Conservation (phyloP, 2,113 vertebrate genomes). For the Bubo blakistoni region DNA sequence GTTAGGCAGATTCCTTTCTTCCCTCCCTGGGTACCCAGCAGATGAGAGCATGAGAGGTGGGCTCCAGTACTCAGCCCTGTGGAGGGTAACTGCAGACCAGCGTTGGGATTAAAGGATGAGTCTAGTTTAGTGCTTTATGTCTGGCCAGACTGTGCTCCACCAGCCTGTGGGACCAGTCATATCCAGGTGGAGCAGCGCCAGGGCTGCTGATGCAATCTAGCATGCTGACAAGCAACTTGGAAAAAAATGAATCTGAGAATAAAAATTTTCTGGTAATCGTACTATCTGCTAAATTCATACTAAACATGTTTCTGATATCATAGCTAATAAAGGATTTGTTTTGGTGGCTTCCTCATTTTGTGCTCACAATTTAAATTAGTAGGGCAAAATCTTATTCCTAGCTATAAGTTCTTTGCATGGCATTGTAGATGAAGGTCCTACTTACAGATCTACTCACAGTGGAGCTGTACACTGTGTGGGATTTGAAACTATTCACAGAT, state of each 20-base stretch:
- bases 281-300: not conserved
- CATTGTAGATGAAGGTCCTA: not conserved
- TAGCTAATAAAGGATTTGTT: not conserved
- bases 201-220: not conserved
- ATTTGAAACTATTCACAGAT: not conserved
- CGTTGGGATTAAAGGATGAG: not conserved
- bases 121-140: not conserved
- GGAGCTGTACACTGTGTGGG: not conserved
- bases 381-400: not conserved
- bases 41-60: not conserved
- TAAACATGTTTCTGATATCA: not conserved
- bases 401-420: not conserved
- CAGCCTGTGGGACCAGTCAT: not conserved
- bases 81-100: not conserved
- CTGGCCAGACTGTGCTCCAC: not conserved
- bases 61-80: not conserved
- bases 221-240: not conserved
- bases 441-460: not conserved
- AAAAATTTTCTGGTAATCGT: not conserved
- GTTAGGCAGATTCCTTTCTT: not conserved
- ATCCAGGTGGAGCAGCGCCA: not conserved
- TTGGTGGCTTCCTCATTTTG: not conserved
- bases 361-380: not conserved
- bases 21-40: accelerated
- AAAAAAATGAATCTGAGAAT: not conserved